Evolutionary conservation across 2,113 vertebrate genomes (phyloP), one percentile per base, ranked within the genome.

Genomic region (Corydoras sp.): DNA sequence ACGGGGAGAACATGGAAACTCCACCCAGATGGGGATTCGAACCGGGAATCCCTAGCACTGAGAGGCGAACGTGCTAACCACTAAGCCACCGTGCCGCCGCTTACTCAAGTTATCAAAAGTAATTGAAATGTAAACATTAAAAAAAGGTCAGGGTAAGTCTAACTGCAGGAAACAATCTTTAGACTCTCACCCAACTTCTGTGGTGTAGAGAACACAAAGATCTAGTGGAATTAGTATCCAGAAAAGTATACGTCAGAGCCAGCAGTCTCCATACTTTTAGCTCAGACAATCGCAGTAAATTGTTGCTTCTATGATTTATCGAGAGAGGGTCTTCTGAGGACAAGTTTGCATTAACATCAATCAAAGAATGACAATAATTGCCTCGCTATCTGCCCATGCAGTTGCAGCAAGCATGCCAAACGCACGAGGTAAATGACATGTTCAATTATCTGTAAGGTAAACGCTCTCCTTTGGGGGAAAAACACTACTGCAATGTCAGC

Each of bases 291-390:
- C 12, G 54, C 35, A 10, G 43, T 32, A 60, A 76, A 72, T 67
- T 35, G 63, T 72, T 58, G 11, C 63, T 55, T 32, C 51, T 6
- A 56, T 62, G 72, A 79, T 76, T 80, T 69, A 83, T 80, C 24
- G 9, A 35, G 43, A 24, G 30, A 65, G 13, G 55, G 71, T 61
- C 49, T 71, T 56, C 58, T 50, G 70, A 50, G 77, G 78, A 77
- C 61, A 74, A 43, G 68, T 74, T 76, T 49, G 55, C 71, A 64
- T 80, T 76, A 77, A 80, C 76, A 83, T 77, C 78, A 71, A 74
- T 83, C 82, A 83, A 76, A 76, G 62, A 59, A 48, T 70, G 71
- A 80, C 74, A 78, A 70, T 81, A 81, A 80, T 77, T 80, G 78
- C 66, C 58, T 63, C 24, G 24, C 76, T 73, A 71, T 74, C 65